Conservation (phyloP, 2,888 invertebrate species). For the Timema podura region DNA sequence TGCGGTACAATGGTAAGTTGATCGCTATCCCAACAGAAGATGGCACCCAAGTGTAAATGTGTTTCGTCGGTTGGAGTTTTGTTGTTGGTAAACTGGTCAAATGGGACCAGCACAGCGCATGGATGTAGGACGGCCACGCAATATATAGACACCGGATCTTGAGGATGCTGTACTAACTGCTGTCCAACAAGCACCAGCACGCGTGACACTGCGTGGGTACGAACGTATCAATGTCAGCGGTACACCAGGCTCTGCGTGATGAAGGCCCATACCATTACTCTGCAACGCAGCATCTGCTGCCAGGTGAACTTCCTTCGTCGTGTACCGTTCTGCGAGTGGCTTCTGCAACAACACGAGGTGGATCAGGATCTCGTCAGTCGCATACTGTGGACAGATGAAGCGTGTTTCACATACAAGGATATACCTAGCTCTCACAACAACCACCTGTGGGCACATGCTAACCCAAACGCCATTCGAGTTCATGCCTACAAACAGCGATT, state of each 20-base stretch:
- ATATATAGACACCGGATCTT: not conserved
- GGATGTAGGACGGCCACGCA: not conserved
- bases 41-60: no score
- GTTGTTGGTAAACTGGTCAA: not conserved
- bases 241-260: not conserved
- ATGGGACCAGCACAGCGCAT: not conserved
- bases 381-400: not conserved
- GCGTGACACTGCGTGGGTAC: not conserved
- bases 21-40: no score
- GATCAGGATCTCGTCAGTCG: not conserved
- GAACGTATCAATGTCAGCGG: not conserved
- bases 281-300: not conserved
- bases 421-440: not conserved
- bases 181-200: not conserved
- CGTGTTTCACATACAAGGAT: not conserved
- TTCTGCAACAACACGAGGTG: not conserved
- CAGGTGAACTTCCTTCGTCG: not conserved
- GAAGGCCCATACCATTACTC: constrained; percentile 2
- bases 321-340: not conserved
- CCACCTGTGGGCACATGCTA: not conserved
- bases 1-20: no score
- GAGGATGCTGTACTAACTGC: constrained; percentile 14
- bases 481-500: no score
- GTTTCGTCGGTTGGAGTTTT: no score
- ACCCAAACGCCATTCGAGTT: not conserved